Evolutionary conservation across 2,797 vertebrate species (phyloP), one percentile per base, ranked within the genome.

Genomic region (Bufotes viridis): DNA sequence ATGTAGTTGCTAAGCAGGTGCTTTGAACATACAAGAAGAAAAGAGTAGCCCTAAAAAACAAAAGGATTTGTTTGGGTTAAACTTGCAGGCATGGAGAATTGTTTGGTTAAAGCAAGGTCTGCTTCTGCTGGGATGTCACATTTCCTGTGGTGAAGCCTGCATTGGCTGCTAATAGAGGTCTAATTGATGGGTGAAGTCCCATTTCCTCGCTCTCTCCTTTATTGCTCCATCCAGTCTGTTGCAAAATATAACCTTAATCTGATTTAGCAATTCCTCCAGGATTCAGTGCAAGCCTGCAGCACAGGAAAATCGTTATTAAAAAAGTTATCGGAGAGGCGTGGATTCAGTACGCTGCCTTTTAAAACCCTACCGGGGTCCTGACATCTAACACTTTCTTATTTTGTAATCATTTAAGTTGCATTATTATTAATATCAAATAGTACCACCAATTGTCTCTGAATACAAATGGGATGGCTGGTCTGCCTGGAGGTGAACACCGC

Each of bases 141-240:
- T 97, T 97, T 98, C 97, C 97, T 97, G 97, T 96, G 97, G 97
- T 96, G 96, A 97, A 96, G 96, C 96, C 97, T 96, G 96, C 96
- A 95, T 95, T 93, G 97, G 97, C 96, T 97, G 98, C 98, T 99
- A 98, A 99, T 98, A 98, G 98, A 97, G 96, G 96, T 96, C 97
- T 99, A 99, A 99, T 99, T 99, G 98, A 99, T 98, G 98, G 97
- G 96, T 94, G 94, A 96, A 97, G 97, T 96, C 96, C 96, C 96
- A 97, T 98, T 98, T 98, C 97, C 97, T 96, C 95, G 96, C 97
- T 96, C 96, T 95, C 96, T 96, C 95, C 96, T 96, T 99, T 99
- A 99, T 99, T 99, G 98, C 97, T 97, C 96, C 96, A 97, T 94
- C 96, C 96, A 96, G 97, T 97, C 97, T 97, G 96, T 97, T 98